Evolutionary conservation across 2,113 vertebrate genomes (phyloP).

Genomic region (Gopherus evgoodei): DNA sequence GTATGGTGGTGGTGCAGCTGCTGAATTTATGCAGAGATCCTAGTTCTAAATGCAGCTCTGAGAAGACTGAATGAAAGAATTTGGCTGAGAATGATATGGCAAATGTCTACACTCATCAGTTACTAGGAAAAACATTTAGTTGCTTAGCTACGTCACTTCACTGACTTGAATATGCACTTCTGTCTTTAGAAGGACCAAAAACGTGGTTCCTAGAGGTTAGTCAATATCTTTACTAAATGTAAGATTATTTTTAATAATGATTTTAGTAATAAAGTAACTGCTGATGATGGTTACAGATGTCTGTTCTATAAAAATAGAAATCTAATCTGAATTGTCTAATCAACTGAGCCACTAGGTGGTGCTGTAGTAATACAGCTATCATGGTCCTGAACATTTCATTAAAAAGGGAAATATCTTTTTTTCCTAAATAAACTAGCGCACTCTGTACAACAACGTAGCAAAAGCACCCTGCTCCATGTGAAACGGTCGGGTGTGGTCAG

Average conservation of each 20-base stretch:
- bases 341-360: fast-evolving
- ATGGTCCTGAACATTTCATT: not conserved
- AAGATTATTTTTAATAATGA: not conserved
- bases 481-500: not conserved
- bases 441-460: fast-evolving
- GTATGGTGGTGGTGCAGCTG: constrained; percentile 12
- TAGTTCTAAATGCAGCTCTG: constrained; percentile 21
- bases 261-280: constrained; percentile 10
- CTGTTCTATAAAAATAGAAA: not conserved
- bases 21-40: not conserved
- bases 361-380: not conserved
- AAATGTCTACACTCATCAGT: constrained; percentile 43
- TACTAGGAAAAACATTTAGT: constrained; percentile 28
- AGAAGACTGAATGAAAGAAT: constrained; percentile 20
- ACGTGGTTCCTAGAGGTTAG: not conserved
- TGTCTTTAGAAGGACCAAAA: constrained; percentile 17
- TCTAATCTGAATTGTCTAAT: fast-evolving
- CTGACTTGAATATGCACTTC: not conserved
- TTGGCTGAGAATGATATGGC: not conserved
- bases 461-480: not conserved
- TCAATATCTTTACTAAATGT: constrained; percentile 11
- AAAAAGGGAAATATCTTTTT: not conserved
- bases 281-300: not conserved
- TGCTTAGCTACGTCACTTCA: constrained; percentile 5
- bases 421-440: fast-evolving